Evolutionary conservation across 2,888 invertebrate species (phyloP).

Genomic region (Antheraea assamensis): DNA sequence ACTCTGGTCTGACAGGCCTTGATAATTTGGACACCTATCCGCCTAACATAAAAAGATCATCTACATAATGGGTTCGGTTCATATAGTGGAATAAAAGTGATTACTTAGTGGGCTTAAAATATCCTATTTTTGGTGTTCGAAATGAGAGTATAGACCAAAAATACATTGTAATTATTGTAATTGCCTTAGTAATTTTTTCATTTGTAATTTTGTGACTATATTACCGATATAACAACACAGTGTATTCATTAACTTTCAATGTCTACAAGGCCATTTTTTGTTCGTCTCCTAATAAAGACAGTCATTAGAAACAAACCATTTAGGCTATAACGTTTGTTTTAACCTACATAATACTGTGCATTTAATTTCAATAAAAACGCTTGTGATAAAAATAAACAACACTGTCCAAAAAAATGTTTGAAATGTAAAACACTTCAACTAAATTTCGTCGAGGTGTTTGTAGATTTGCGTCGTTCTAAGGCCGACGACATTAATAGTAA

Average conservation of each 20-base stretch:
- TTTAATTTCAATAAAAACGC: background rate
- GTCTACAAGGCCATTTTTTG: conserved; percentile 36
- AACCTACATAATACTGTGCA: background rate
- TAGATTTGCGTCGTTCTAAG: background rate
- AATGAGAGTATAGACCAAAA: background rate
- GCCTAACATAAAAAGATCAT: no score
- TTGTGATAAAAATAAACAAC: background rate
- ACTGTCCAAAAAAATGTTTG: background rate
- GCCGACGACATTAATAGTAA: background rate
- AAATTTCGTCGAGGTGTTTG: no score
- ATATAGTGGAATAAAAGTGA: background rate
- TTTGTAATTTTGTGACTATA: background rate
- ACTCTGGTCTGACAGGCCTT: background rate
- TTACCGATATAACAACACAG: background rate
- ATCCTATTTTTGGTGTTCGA: background rate
- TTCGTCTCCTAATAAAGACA: conserved; percentile 25
- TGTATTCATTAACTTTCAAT: conserved; percentile 34
- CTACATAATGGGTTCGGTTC: background rate
- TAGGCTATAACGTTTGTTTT: background rate
- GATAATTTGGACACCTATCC: background rate
- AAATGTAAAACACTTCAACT: no score
- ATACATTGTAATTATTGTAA: background rate
- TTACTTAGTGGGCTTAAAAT: background rate
- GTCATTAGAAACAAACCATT: background rate
- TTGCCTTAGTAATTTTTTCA: background rate